Evolutionary conservation across 2,113 vertebrate genomes (phyloP).

Genomic region (Vidua macroura): DNA sequence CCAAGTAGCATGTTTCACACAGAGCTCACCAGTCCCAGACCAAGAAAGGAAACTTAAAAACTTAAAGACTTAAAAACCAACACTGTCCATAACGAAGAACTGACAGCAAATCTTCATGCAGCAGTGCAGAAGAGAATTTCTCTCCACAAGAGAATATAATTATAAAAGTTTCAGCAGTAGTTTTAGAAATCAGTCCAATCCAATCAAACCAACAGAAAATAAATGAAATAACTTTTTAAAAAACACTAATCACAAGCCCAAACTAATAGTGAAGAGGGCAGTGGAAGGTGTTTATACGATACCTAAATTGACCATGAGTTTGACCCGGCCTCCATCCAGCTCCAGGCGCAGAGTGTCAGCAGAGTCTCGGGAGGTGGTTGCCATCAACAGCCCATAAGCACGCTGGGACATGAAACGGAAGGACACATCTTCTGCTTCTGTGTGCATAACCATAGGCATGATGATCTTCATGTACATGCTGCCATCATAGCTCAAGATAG

Average conservation of each 20-base stretch:
- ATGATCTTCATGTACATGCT: slow-evolving; percentile 99
- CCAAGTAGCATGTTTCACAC: slow-evolving; percentile 82
- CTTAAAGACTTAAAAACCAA: slow-evolving; percentile 71
- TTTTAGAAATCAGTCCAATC: slow-evolving; percentile 67
- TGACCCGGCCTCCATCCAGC: slow-evolving; percentile 92
- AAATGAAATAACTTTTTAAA: not conserved
- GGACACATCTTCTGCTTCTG: slow-evolving; percentile 94
- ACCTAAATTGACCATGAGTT: slow-evolving; percentile 98
- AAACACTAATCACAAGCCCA: slow-evolving; percentile 75
- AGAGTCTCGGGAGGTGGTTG: slow-evolving; percentile 92
- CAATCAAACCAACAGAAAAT: slow-evolving; percentile 66
- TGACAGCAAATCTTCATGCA: slow-evolving; percentile 87
- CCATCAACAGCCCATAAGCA: slow-evolving; percentile 92
- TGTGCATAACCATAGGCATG: slow-evolving; percentile 92
- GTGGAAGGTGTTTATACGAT: slow-evolving; percentile 77
- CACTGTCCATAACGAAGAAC: slow-evolving; percentile 73
- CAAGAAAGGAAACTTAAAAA: slow-evolving; percentile 82
- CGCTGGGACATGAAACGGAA: slow-evolving; percentile 97
- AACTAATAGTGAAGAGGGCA: slow-evolving; percentile 39
- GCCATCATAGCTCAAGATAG: slow-evolving; percentile 92
- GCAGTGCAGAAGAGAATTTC: slow-evolving; percentile 68
- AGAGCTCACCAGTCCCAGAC: slow-evolving; percentile 77
- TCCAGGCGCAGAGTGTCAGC: slow-evolving; percentile 92
- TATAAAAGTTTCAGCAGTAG: slow-evolving; percentile 62
- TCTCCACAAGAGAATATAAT: slow-evolving; percentile 45